Conservation (phyloP, 2,888 invertebrate species). For the Pandemis corylana region DNA sequence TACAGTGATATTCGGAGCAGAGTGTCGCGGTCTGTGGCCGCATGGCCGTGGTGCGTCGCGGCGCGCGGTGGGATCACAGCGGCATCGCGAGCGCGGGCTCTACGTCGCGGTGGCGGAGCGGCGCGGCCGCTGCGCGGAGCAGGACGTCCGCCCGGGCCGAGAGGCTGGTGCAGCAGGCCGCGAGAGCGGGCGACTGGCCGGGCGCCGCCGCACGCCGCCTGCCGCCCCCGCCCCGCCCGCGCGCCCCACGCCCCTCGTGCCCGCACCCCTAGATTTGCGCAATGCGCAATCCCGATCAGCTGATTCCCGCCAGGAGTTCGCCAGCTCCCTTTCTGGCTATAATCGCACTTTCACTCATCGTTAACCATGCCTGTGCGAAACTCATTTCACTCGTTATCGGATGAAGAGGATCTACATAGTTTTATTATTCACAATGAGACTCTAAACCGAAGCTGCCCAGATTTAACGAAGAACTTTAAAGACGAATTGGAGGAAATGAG, state of each 20-base stretch:
- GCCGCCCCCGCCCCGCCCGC: slow-evolving; percentile 49
- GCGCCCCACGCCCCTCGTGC: slow-evolving; percentile 45
- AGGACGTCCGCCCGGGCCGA: slow-evolving; percentile 47
- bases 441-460: too few species aligned
- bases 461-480: too few species aligned
- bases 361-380: too few species aligned
- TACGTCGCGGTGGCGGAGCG: slow-evolving; percentile 52
- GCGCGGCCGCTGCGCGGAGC: slow-evolving; percentile 56
- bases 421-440: too few species aligned
- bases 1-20: slow-evolving; percentile 52
- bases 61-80: slow-evolving; percentile 68
- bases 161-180: slow-evolving; percentile 51
- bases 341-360: slow-evolving; percentile 60
- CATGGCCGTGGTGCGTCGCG: slow-evolving; percentile 57
- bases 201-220: slow-evolving; percentile 65
- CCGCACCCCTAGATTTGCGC: slow-evolving; percentile 77
- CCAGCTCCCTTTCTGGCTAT: slow-evolving; percentile 57
- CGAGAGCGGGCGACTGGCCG: slow-evolving; percentile 63
- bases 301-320: slow-evolving; percentile 83
- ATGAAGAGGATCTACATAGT: too few species aligned
- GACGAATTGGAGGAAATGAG: too few species aligned
- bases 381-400: too few species aligned
- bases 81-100: slow-evolving; percentile 52
- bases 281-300: slow-evolving; percentile 83
- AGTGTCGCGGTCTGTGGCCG: slow-evolving; percentile 51